These are phyloP conservation scores for Odontocerum albicorne DNA, from an alignment of 2,888 invertebrate species.

Conservation along the genomic window DNA sequence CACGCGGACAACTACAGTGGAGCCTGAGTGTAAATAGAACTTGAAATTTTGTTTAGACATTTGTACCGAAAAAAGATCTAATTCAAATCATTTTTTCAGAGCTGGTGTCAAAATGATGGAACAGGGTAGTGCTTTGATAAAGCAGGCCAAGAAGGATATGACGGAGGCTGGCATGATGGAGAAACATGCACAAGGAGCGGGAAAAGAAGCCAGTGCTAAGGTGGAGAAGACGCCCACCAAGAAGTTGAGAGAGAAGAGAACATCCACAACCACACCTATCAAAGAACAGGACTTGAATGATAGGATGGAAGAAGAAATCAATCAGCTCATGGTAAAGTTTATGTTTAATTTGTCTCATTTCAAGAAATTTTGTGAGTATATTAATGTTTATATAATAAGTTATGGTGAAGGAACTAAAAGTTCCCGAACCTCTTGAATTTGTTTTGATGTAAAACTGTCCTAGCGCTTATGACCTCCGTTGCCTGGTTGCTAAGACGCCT, in stretches of 20 bases:
- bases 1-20: no score
- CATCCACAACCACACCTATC: constrained; percentile 19
- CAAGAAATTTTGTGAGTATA: neutral
- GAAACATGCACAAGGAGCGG: neutral
- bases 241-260: constrained; percentile 40
- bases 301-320: constrained; percentile 26
- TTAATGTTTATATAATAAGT: neutral
- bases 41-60: no score
- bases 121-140: constrained; percentile 79
- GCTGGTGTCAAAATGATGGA: constrained; percentile 89
- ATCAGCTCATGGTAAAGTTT: constrained; percentile 22
- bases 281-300: constrained; percentile 18
- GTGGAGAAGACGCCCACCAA: constrained; percentile 50
- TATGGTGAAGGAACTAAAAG: no score
- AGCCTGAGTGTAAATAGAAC: no score
- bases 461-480: no score
- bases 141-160: constrained; percentile 75
- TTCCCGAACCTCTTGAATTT: no score
- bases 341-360: no score
- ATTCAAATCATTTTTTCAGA: constrained; percentile 52
- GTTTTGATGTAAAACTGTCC: no score
- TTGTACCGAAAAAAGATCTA: no score
- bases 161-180: constrained; percentile 60
- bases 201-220: constrained; percentile 38
- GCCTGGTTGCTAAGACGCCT: no score